phyloP scores from a whole-genome alignment of 2,797 vertebrate genomes.

The Parotocinclus haroldoi region DNA sequence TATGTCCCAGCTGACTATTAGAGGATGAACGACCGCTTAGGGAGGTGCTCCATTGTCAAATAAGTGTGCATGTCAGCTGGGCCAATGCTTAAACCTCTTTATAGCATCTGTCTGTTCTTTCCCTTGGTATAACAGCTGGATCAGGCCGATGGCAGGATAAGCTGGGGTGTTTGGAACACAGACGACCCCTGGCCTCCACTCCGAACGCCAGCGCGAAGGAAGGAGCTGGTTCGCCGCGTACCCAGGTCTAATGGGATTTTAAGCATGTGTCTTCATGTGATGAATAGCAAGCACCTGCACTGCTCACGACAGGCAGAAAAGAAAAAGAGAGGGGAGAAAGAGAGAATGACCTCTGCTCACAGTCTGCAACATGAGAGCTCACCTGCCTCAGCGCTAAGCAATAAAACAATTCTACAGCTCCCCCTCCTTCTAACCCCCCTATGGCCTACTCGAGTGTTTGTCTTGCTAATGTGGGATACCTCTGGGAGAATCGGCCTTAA shows the following conservation, averaged over 20 bases:
- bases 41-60: conserved; percentile 1
- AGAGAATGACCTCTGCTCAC: conserved; percentile 39
- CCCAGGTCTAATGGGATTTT: conserved; percentile 68
- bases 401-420: conserved; percentile 32
- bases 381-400: conserved; percentile 40
- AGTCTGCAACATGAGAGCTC: conserved; percentile 48
- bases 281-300: conserved; percentile 73
- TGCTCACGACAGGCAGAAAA: conserved; percentile 54
- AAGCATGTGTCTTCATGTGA: conserved; percentile 66
- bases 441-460: conserved; percentile 60
- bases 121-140: conserved; percentile 24
- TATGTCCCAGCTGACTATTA: conserved; percentile 5
- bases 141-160: conserved; percentile 8
- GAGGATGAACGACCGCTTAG: conserved; percentile 13
- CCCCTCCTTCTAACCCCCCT: conserved; percentile 38
- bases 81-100: conserved; percentile 21
- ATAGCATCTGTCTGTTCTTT: conserved; percentile 16
- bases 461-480: conserved; percentile 68
- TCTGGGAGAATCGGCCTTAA: conserved; percentile 61
- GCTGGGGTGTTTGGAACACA: conserved; percentile 37
- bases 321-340: conserved; percentile 23
- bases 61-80: conserved; percentile 1
- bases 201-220: conserved; percentile 56
- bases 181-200: conserved; percentile 50
- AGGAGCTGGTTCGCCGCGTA: conserved; percentile 57